phyloP scores from a whole-genome alignment of 2,888 invertebrate genomes.

The Hipparchia sbordonii region DNA sequence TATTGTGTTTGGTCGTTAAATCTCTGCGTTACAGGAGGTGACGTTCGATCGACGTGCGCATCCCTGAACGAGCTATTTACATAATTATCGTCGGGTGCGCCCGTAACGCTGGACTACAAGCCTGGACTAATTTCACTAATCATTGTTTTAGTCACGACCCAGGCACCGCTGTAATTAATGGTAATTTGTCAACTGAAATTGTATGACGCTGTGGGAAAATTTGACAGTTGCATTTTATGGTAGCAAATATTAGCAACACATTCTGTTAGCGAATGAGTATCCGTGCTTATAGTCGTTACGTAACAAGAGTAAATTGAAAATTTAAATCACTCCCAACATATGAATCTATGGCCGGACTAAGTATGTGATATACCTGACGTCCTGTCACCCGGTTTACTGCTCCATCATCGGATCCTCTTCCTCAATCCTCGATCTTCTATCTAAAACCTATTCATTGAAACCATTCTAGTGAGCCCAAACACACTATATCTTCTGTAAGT shows the following conservation, averaged over 20 bases:
- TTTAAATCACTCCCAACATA: too few species aligned
- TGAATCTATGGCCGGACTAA: too few species aligned
- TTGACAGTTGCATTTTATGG: constrained; percentile 23
- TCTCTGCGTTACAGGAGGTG: constrained; percentile 49
- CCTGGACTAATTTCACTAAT: constrained; percentile 57
- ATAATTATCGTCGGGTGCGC: constrained; percentile 62
- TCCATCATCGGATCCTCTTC: too few species aligned
- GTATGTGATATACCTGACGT: too few species aligned
- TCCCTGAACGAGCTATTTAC: constrained; percentile 60
- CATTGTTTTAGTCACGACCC: constrained; percentile 54
- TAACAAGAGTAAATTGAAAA: background rate
- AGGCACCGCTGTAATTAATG: constrained; percentile 39
- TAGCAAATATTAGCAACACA: background rate
- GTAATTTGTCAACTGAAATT: constrained; percentile 37
- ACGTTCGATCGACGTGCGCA: constrained; percentile 53
- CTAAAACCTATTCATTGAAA: too few species aligned
- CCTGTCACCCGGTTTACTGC: too few species aligned
- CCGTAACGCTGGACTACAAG: constrained; percentile 46
- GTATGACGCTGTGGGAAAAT: constrained; percentile 25
- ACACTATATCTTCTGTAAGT: too few species aligned
- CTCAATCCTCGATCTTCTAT: too few species aligned
- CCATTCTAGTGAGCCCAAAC: too few species aligned
- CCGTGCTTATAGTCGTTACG: background rate
- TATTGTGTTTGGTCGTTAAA: constrained; percentile 49
- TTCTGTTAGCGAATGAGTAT: background rate